Evolutionary conservation across 2,797 vertebrate genomes (phyloP).

Genomic region (Anas acuta): DNA sequence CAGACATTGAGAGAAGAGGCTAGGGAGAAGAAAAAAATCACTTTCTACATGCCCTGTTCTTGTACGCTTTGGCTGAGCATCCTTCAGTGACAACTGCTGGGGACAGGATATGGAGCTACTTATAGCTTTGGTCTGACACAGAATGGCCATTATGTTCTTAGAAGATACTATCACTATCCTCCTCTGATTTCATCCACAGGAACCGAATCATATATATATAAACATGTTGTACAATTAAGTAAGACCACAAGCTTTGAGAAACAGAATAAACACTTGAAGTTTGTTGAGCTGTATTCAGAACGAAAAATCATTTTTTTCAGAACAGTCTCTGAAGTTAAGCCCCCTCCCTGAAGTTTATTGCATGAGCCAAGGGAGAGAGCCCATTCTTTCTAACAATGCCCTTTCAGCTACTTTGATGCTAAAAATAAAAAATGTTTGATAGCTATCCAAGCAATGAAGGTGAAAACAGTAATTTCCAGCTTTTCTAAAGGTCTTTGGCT

Average conservation of each 20-base stretch:
- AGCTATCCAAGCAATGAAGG: conserved; percentile 63
- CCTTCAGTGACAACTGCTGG: background rate
- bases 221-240: background rate
- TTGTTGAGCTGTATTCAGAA: conserved; percentile 1
- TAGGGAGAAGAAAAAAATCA: fast-evolving
- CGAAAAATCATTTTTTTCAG: background rate
- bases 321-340: conserved; percentile 26
- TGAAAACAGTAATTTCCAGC: conserved; percentile 73
- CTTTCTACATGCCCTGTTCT: background rate
- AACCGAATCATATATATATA: background rate
- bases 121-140: background rate
- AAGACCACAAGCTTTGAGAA: background rate
- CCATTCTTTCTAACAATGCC: conserved; percentile 70
- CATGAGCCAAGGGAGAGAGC: conserved; percentile 33
- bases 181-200: background rate
- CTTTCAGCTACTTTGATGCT: conserved; percentile 72
- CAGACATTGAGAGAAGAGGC: background rate
- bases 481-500: conserved; percentile 61
- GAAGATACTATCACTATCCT: background rate
- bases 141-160: background rate
- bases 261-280: background rate
- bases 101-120: background rate
- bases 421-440: conserved; percentile 73
- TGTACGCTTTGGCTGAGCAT: background rate
- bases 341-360: conserved; percentile 31